These are phyloP conservation scores for Rhabdornis inornatus DNA, from an alignment of 2,113 vertebrate species.

Conservation along the genomic window DNA sequence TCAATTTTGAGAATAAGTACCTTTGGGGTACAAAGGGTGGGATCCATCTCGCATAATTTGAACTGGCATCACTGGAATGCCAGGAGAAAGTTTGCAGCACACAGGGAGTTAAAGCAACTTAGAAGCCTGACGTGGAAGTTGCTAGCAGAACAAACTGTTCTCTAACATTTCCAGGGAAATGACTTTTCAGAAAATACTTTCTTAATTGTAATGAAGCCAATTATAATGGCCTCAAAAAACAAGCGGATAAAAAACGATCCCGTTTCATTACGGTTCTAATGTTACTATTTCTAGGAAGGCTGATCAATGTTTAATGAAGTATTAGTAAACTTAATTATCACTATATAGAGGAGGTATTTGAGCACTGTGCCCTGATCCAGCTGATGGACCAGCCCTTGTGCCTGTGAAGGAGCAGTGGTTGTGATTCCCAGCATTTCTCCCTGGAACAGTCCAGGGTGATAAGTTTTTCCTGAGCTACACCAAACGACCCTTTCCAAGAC, in stretches of 20 bases:
- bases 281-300: constrained; percentile 59
- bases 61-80: constrained; percentile 28
- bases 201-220: constrained; percentile 63
- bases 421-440: neutral
- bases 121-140: constrained; percentile 34
- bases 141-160: constrained; percentile 57
- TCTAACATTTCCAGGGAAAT: constrained; percentile 62
- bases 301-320: constrained; percentile 54
- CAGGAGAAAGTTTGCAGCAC: constrained; percentile 9
- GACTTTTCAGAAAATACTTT: constrained; percentile 53
- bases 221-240: constrained; percentile 53
- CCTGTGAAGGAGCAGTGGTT: neutral
- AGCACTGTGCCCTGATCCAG: neutral
- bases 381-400: neutral
- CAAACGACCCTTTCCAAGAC: neutral
- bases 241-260: constrained; percentile 28
- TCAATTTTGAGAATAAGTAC: constrained; percentile 60
- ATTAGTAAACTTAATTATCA: constrained; percentile 58
- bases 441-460: neutral
- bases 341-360: neutral
- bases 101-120: constrained; percentile 38
- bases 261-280: constrained; percentile 36
- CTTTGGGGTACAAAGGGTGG: constrained; percentile 40
- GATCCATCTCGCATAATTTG: constrained; percentile 42
- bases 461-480: neutral